phyloP scores from a whole-genome alignment of 1,140 invertebrate genomes.

The Batillaria attramentaria region DNA sequence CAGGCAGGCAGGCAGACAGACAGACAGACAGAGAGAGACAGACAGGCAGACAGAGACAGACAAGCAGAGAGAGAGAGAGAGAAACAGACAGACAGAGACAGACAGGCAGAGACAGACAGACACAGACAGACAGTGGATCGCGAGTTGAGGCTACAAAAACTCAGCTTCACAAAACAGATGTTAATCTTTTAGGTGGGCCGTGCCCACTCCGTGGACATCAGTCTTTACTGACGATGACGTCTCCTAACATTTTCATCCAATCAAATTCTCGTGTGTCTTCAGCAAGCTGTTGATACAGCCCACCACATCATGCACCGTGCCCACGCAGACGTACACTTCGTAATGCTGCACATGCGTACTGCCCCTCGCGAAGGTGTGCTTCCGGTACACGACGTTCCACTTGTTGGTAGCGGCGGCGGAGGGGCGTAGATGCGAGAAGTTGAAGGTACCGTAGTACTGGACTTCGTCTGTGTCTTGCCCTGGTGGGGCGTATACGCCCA shows the following conservation, averaged over 20 bases:
- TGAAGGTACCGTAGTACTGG: conserved; percentile 26
- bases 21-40: no score
- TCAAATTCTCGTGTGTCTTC: not conserved
- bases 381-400: conserved; percentile 42
- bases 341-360: not conserved
- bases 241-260: not conserved
- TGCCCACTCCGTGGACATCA: no score
- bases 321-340: not conserved
- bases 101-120: no score
- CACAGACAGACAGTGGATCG: no score
- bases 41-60: no score
- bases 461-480: conserved; percentile 38
- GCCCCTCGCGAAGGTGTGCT: not conserved
- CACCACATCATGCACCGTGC: not conserved
- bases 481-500: conserved; percentile 41
- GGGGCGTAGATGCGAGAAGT: conserved; percentile 18
- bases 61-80: no score
- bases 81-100: no score
- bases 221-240: no score
- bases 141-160: no score
- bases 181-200: no score
- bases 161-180: no score
- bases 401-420: conserved; percentile 30
- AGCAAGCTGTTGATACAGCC: not conserved
- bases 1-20: no score